Evolutionary conservation across 2,888 invertebrate genomes (phyloP), one percentile per base, ranked within the genome.

Genomic region (Epistrophe eligans): DNA sequence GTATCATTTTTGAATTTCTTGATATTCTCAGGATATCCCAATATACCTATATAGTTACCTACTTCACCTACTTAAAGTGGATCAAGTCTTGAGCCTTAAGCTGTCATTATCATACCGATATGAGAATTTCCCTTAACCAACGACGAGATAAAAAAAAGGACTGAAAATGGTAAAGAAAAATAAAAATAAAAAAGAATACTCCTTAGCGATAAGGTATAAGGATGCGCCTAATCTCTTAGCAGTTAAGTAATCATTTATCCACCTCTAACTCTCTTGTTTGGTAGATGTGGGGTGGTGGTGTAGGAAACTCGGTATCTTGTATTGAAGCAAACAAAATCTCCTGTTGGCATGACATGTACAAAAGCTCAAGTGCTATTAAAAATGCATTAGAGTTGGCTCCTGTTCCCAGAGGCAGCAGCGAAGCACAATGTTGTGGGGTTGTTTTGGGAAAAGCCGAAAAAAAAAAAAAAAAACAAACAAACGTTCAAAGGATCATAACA

Each of bases 311-410:
- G 7, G 60, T 40, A 40, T 62, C 24, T 62, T 7, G 43, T 43
- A 62, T 24, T 40, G 15, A 45, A 11, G 38, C 60, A 81, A 58
- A 81, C 38, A 45, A 60, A 79, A 80, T 72, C 57, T 67, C 57
- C 73, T 70, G 81, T 73, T 81, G 67, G 77, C 81, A 84, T 84
- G 84, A 84, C 84, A 84, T 85, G 85, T 82, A 82, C 85, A 85
- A 85, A 82, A 85, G 77, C 82, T 85, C 85, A 85, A 85, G 82
- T 85, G 77, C 82, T 85, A 85, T 85, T 85, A 85, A 85, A 85
- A 85, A 85, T 85, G 85, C 85, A 85, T 85, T 85, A 85, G 85
- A 85, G 77, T 64, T 64, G 43, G 67, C 70, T 80, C 57, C 60
- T 17, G 10, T 55, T 70, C 70, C 70, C 70, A 55, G n/a, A 52